Percentiles rank a stretch among this genome's conserved stretches.
Conservation (phyloP, 2,888 invertebrate species). For the Vannuccia rotundouncinata region DNA sequence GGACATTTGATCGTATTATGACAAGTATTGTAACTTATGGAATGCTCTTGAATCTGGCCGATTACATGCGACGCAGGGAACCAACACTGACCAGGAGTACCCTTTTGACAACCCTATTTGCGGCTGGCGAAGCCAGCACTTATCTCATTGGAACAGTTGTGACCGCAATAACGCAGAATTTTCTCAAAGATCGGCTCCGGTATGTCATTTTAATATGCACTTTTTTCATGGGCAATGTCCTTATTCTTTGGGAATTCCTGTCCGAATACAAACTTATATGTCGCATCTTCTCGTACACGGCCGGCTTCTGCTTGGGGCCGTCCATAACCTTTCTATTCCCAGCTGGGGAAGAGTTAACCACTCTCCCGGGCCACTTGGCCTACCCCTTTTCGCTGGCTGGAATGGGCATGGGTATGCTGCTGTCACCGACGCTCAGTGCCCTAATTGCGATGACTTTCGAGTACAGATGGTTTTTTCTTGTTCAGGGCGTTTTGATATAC, state of each 20-base stretch:
- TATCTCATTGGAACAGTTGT: slow-evolving; percentile 30
- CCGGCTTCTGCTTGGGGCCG: slow-evolving; percentile 32
- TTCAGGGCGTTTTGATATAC: slow-evolving; percentile 27
- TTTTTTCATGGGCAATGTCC: not conserved
- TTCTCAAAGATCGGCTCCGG: slow-evolving; percentile 28
- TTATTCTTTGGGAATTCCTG: slow-evolving; percentile 34
- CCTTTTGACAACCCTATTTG: slow-evolving; percentile 17
- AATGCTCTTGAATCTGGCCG: slow-evolving; percentile 33
- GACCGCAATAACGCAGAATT: slow-evolving; percentile 32
- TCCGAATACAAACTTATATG: not conserved
- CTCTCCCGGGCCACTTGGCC: slow-evolving; percentile 34
- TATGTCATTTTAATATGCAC: slow-evolving; percentile 33
- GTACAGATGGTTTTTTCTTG: slow-evolving; percentile 28
- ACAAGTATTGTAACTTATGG: slow-evolving; percentile 36
- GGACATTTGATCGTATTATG: slow-evolving; percentile 34
- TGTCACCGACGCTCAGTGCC: slow-evolving; percentile 31
- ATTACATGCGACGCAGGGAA: slow-evolving; percentile 15
- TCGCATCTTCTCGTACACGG: not conserved
- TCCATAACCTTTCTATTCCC: slow-evolving; percentile 36
- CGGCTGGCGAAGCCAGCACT: slow-evolving; percentile 34
- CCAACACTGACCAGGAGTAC: slow-evolving; percentile 10
- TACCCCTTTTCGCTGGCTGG: slow-evolving; percentile 35
- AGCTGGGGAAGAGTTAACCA: slow-evolving; percentile 34
- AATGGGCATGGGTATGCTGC: slow-evolving; percentile 35
- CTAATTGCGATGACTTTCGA: slow-evolving; percentile 25